Conservation (phyloP, 2,113 vertebrate genomes). For the Glareola pratincola region DNA sequence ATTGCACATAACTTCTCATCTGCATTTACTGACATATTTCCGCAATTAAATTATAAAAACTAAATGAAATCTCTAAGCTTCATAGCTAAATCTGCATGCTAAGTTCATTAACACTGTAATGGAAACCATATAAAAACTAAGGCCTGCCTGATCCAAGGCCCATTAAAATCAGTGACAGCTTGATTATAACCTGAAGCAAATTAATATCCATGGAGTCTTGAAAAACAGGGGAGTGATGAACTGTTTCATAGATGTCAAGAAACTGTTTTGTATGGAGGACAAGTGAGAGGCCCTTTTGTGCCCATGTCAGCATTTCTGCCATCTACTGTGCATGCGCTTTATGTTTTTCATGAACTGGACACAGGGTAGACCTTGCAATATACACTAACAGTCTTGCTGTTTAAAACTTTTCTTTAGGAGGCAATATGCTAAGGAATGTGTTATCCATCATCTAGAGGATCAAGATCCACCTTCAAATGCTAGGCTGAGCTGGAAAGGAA, state of each 20-base stretch:
- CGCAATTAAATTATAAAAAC: slow-evolving; percentile 40
- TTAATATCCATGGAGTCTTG: neutral
- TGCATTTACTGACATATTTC: neutral
- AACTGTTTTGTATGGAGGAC: neutral
- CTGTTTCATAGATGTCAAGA: neutral
- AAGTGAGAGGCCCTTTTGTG: neutral
- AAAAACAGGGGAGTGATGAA: neutral
- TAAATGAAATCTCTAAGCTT: slow-evolving; percentile 15
- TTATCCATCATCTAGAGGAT: neutral
- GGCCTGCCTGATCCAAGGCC: neutral
- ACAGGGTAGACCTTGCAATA: neutral
- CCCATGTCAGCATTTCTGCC: neutral
- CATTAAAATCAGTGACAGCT: slow-evolving; percentile 36
- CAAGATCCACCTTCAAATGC: neutral
- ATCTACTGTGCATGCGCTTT: fast-evolving
- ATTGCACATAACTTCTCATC: slow-evolving; percentile 13
- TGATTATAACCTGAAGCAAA: slow-evolving; percentile 27
- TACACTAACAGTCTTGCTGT: neutral
- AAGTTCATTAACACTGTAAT: slow-evolving; percentile 47
- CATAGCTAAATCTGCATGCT: slow-evolving; percentile 12
- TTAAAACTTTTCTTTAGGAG: neutral
- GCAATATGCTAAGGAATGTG: neutral
- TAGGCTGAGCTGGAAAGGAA: neutral
- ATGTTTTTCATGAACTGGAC: neutral
- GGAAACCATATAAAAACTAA: neutral